Evolutionary conservation across 2,797 vertebrate genomes (phyloP).

Genomic region (Liasis olivaceus): DNA sequence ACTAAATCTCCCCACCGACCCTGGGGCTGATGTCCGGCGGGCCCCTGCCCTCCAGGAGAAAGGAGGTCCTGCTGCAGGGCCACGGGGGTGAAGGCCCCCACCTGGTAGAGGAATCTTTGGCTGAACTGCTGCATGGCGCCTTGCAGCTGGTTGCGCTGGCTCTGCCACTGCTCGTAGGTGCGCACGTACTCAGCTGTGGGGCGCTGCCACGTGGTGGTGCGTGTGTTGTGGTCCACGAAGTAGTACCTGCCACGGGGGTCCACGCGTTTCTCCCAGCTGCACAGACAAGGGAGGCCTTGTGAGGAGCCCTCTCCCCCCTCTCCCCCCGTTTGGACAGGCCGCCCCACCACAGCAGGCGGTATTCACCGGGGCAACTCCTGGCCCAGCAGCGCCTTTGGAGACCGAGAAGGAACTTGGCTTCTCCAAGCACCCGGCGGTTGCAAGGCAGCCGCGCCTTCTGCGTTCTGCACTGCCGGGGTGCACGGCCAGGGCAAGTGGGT

Average conservation of each 20-base stretch:
- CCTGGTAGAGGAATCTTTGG: slow-evolving; percentile 98
- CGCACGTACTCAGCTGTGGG: slow-evolving; percentile 93
- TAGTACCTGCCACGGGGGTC: slow-evolving; percentile 93
- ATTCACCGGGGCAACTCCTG: too few species aligned
- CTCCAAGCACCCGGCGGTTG: not conserved
- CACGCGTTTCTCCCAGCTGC: slow-evolving; percentile 96
- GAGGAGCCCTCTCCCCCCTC: not conserved
- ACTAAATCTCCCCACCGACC: not conserved
- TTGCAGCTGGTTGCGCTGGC: slow-evolving; percentile 93
- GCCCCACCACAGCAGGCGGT: too few species aligned
- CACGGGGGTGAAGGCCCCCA: slow-evolving; percentile 62
- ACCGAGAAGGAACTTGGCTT: not conserved
- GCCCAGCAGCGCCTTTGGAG: too few species aligned
- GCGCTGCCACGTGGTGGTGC: slow-evolving; percentile 98
- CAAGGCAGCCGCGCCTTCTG: not conserved
- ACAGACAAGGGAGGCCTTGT: slow-evolving; percentile 31
- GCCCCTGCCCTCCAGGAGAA: not conserved
- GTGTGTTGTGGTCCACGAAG: slow-evolving; percentile 97
- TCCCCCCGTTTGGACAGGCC: too few species aligned
- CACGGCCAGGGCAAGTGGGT: not conserved
- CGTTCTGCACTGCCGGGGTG: not conserved
- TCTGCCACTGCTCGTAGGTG: slow-evolving; percentile 98
- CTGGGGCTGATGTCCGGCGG: not conserved
- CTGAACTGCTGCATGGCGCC: slow-evolving; percentile 99
- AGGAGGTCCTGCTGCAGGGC: too few species aligned